Percentiles rank a stretch among this genome's conserved stretches.
These are phyloP conservation scores for Aphyosemion australe DNA, from an alignment of 2,113 vertebrate species.

Conservation along the genomic window DNA sequence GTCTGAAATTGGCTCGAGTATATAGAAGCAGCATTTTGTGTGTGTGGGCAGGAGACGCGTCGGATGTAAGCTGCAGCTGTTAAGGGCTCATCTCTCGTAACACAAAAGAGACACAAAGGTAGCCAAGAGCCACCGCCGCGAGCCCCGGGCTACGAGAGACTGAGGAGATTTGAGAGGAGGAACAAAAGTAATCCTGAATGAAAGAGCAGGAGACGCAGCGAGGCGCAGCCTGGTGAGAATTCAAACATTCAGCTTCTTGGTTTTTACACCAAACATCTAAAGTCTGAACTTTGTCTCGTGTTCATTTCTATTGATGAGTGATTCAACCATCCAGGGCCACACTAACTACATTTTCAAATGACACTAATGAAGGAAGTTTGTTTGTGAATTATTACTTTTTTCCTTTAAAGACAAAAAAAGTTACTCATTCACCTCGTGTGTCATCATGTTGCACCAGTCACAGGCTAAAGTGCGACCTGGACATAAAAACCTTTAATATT, in stretches of 20 bases:
- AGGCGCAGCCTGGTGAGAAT: too few relatives aligned
- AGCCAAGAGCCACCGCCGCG: conserved; percentile 46
- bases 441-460: too few relatives aligned
- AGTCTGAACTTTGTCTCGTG: neutral
- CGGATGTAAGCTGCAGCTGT: conserved; percentile 62
- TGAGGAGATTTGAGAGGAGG: conserved; percentile 17
- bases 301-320: neutral
- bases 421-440: too few relatives aligned
- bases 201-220: conserved; percentile 32
- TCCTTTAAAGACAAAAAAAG: too few relatives aligned
- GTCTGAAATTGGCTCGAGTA: conserved; percentile 58
- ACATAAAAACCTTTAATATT: too few relatives aligned
- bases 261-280: neutral
- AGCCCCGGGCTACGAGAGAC: conserved; percentile 46
- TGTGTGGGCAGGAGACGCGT: conserved; percentile 34
- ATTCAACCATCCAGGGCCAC: too few relatives aligned
- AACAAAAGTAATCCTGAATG: conserved; percentile 52
- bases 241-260: too few relatives aligned
- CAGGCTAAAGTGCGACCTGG: too few relatives aligned
- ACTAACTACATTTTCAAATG: too few relatives aligned
- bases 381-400: too few relatives aligned
- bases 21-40: conserved; percentile 18
- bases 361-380: too few relatives aligned
- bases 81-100: conserved; percentile 55
- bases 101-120: conserved; percentile 48